Conservation (phyloP, 2,113 vertebrate species). For the Pheucticus melanocephalus region DNA sequence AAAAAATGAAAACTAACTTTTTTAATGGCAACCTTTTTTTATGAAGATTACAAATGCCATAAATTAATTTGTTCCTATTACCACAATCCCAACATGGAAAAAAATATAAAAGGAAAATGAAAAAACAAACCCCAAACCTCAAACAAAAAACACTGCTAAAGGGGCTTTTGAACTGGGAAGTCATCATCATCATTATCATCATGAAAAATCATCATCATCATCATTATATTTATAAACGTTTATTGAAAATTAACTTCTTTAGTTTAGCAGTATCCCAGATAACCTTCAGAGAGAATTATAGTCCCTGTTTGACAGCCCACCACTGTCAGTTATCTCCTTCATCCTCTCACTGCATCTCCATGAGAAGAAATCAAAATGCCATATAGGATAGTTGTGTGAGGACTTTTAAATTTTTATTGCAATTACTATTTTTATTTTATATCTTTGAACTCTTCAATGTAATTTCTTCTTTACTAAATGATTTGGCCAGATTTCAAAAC, state of each 20-base stretch:
- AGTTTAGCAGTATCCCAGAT: not conserved
- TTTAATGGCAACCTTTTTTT: not conserved
- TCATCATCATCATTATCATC: not conserved
- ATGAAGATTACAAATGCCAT: not conserved
- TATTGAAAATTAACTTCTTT: not conserved
- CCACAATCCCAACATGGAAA: not conserved
- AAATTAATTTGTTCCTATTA: not conserved
- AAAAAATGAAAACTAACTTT: not conserved
- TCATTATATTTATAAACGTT: not conserved
- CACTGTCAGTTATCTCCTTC: not conserved
- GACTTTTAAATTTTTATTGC: rapidly evolving
- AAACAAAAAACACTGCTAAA: not conserved
- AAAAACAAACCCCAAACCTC: not conserved
- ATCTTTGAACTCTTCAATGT: not conserved
- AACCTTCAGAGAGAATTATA: not conserved
- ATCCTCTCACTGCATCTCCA: not conserved
- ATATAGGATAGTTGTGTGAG: not conserved
- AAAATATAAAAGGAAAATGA: not conserved
- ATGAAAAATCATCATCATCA: not conserved
- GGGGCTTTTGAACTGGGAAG: not conserved
- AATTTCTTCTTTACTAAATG: not conserved
- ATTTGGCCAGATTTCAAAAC: not conserved
- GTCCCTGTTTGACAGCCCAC: not conserved
- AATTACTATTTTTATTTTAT: not conserved
- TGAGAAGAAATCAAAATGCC: not conserved